A percentile compares a stretch with the other conserved stretches of the same genome.
Conservation (phyloP, 2,113 vertebrate genomes). For the Rousettus leschenaultii region DNA sequence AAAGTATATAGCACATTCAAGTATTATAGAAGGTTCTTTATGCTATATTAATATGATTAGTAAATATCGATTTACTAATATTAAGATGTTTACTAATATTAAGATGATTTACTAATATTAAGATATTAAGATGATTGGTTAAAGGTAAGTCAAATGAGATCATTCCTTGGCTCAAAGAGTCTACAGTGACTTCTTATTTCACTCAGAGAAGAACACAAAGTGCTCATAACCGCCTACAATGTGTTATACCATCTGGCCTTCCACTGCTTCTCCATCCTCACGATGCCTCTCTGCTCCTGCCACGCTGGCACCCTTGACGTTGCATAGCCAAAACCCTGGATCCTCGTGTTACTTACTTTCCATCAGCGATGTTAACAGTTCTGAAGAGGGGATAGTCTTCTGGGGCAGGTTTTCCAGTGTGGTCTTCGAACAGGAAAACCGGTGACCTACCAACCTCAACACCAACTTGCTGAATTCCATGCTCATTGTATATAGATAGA, state of each 20-base stretch:
- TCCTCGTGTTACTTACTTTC: slow-evolving; percentile 88
- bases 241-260: accelerated
- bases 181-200: not conserved
- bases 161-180: not conserved
- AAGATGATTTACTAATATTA: not conserved
- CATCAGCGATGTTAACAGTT: slow-evolving; percentile 93
- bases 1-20: not conserved
- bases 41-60: too few species aligned
- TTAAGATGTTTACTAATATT: not conserved
- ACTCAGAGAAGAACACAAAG: not conserved
- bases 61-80: not conserved
- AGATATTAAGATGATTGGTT: not conserved
- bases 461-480: slow-evolving; percentile 95
- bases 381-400: slow-evolving; percentile 96
- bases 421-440: slow-evolving; percentile 96
- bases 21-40: not conserved
- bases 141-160: not conserved
- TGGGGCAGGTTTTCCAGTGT: slow-evolving; percentile 92
- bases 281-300: not conserved
- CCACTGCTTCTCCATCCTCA: not conserved
- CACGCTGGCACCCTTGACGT: not conserved
- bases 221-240: not conserved
- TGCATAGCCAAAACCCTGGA: too few species aligned
- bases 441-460: slow-evolving; percentile 96
- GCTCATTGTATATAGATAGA: slow-evolving; percentile 94